phyloP scores from a whole-genome alignment of 2,113 vertebrate species.

The Percopsis transmontana region DNA sequence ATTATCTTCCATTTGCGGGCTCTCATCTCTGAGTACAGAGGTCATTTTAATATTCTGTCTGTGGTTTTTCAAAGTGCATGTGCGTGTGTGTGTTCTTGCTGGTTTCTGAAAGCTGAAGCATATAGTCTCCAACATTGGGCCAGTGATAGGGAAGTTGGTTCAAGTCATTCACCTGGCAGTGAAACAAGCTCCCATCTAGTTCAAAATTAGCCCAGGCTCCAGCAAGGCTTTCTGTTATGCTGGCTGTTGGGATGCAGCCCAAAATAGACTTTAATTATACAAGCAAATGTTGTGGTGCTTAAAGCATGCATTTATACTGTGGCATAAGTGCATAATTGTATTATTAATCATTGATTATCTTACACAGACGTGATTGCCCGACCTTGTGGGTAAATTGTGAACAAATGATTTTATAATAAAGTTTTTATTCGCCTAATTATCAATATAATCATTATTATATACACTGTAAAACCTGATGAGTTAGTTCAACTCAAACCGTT shows the following conservation, averaged over 20 bases:
- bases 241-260: constrained; percentile 35
- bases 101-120: constrained; percentile 18
- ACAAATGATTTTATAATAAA: too few relatives aligned
- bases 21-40: constrained; percentile 53
- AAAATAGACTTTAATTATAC: constrained; percentile 55
- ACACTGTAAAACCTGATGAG: too few relatives aligned
- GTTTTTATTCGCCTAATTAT: too few relatives aligned
- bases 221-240: constrained; percentile 37
- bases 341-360: too few relatives aligned
- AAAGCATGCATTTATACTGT: constrained; percentile 28
- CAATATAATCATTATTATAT: too few relatives aligned
- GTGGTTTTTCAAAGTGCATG: constrained; percentile 18
- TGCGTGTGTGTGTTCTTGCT: constrained; percentile 1
- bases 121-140: constrained; percentile 27
- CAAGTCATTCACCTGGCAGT: constrained; percentile 35
- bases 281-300: constrained; percentile 22
- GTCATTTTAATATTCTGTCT: constrained; percentile 66
- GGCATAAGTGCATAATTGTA: too few relatives aligned
- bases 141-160: constrained; percentile 34
- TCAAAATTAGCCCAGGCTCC: constrained; percentile 50
- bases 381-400: too few relatives aligned
- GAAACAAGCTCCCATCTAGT: constrained; percentile 60
- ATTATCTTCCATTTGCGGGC: constrained; percentile 63
- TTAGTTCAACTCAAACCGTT: too few relatives aligned
- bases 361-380: too few relatives aligned